These are phyloP conservation scores for Pogonophryne albipinna DNA, from an alignment of 2,797 vertebrate species.

Conservation along the genomic window DNA sequence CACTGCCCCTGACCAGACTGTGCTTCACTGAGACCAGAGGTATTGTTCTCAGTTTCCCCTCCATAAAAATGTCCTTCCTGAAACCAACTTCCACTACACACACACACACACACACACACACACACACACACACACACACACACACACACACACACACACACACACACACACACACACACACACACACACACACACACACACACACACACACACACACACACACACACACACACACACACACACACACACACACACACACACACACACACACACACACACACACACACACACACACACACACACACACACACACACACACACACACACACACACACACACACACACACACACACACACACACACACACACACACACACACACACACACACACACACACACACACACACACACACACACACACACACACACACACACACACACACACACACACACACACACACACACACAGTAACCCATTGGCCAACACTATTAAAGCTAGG, in stretches of 20 bases:
- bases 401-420: conserved; percentile 20
- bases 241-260: conserved; percentile 20
- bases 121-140: conserved; percentile 15
- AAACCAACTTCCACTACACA: conserved; percentile 45
- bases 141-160: conserved; percentile 24
- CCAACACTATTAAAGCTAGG: conserved; percentile 20
- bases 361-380: conserved; percentile 20
- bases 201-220: conserved; percentile 18
- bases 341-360: conserved; percentile 18
- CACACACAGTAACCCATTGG: too few species aligned
- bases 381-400: conserved; percentile 19
- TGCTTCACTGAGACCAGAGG: conserved; percentile 36
- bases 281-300: conserved; percentile 18
- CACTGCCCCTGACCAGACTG: conserved; percentile 26
- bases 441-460: conserved; percentile 19
- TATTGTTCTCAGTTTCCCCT: conserved; percentile 83
- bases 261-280: conserved; percentile 20
- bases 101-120: conserved; percentile 20
- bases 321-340: conserved; percentile 25
- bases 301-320: conserved; percentile 17
- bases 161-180: conserved; percentile 16
- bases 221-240: conserved; percentile 19
- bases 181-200: conserved; percentile 21
- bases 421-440: conserved; percentile 20
- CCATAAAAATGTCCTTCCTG: conserved; percentile 69